Evolutionary conservation across 2,888 invertebrate genomes (phyloP), one percentile per base, ranked within the genome.

Genomic region (Pardosa pseudoannulata): DNA sequence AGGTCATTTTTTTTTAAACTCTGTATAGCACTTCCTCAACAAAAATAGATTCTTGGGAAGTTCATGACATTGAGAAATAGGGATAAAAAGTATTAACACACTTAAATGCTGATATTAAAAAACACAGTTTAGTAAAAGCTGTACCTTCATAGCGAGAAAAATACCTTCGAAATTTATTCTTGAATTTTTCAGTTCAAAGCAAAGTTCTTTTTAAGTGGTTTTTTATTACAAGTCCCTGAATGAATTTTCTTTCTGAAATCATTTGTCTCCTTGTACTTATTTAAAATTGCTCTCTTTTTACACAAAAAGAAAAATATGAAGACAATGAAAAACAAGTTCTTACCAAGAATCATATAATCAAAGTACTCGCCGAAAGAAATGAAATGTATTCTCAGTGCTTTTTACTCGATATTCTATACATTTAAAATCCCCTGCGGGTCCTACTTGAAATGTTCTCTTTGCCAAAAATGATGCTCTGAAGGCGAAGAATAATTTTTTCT

Each of bases 341-440:
- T 16, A n/a, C 11, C 11, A 5, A 56, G 5, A 23, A 23, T 5
- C 11, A 56, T 6, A 7, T 46, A 56, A 56, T 23, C 23, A 56
- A 56, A 6, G 16, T 46, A 16, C 11, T 56, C 11, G 19, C 3
- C 19, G 11, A 1, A 11, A 56, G 11, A 56, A 56, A 11, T 23
- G 23, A 56, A 56, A 56, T 56, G 11, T 23, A 56, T 56, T 23
- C 56, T 56, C 16, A 16, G 16, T 13, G 7, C 16, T 23, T 23
- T 23, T 56, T 23, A 16, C 23, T 3, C 11, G 19, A 56, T 23
- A 23, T 56, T 23, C 19, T 23, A 2, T 67, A 50, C 36, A 32
- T 36, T 80, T 67, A 80, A 67, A 67, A 65, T 67, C 32, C 50
- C 73, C 23, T 3, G 65, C n/a, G 80, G 50, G 3, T n/a, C 19